Base-by-base conservation (phyloP, 1,140 invertebrate species). In the Maniola jurtina region DNA sequence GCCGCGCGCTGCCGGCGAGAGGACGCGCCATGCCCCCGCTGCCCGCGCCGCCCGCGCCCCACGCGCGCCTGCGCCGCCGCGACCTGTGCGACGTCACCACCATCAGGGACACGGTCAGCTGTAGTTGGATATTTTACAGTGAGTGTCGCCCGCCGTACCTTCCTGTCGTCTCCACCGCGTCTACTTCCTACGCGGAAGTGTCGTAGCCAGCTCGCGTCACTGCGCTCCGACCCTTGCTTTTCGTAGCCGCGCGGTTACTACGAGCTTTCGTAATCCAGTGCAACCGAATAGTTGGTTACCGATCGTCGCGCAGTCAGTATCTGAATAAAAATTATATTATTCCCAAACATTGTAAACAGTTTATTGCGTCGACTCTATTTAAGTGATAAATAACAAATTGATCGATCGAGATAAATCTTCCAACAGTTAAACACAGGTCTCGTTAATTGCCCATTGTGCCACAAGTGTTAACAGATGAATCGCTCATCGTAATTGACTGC, bases 121-220 rank as follows among this genome's bases (percentile, higher is more conserved):
- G 92, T 81, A 93, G 92, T 90, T 93, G 92, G 92, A 93, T 93
- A 88, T 92, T 93, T 82, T 93, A 92, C 81, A 92, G 92, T 91
- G 92, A 93, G 91, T 91, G 88, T 85, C 88, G 68, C 48, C 7
- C 48, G 15, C 48, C 48, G 48, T 25, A n/a, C 48, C 48, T n/a
- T 25, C 5, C 15, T 25, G 48, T 16, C 48, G 48, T 52, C 48
- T 52, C 48, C 57, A 57, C 56, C 72, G 56, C 69, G 38, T 62
- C 64, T 67, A 52, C 57, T 67, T 61, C 57, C 60, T 60, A 70
- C 72, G 75, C 75, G 75, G 73, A 74, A 77, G 72, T 68, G 66
- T 64, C 55, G 71, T 71, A 70, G 62, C 38, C 73, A 59, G 63
- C 64, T 68, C 72, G 54, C 73, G 72, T 68, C 72, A 73, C 16